These are phyloP conservation scores for Zeus faber DNA, from an alignment of 2,113 vertebrate species.

Conservation along the genomic window DNA sequence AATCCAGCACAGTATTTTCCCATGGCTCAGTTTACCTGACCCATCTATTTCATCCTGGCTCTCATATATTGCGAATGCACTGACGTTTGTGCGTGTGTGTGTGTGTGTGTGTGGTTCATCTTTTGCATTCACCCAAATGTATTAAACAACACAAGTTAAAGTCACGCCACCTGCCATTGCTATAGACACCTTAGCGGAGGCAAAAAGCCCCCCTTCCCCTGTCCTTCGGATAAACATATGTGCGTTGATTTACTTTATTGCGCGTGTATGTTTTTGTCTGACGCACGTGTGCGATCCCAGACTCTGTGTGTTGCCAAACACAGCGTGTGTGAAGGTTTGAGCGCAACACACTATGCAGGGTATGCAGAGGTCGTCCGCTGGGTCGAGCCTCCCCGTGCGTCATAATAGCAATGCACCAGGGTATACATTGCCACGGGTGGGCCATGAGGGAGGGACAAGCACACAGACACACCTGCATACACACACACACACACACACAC, in stretches of 20 bases:
- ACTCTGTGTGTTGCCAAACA: slow-evolving; percentile 46
- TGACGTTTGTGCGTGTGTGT: not conserved
- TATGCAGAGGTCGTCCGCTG: slow-evolving; percentile 22
- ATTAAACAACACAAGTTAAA: no score
- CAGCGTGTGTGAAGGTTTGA: slow-evolving; percentile 6
- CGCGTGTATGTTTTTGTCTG: slow-evolving; percentile 4
- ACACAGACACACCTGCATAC: not conserved
- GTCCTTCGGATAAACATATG: not conserved
- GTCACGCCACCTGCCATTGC: not conserved
- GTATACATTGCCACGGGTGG: slow-evolving; percentile 47
- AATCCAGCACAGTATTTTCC: slow-evolving; percentile 29
- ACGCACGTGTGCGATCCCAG: not conserved
- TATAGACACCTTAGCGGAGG: not conserved
- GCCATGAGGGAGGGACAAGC: not conserved
- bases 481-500: slow-evolving; percentile 15
- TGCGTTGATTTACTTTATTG: not conserved
- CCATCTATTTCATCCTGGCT: slow-evolving; percentile 14
- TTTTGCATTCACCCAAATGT: no score
- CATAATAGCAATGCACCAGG: slow-evolving; percentile 16
- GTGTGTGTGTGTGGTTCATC: not conserved
- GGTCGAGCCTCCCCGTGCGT: slow-evolving; percentile 34
- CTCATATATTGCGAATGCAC: not conserved
- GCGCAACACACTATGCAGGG: slow-evolving; percentile 8
- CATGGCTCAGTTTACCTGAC: slow-evolving; percentile 47
- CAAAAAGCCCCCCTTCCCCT: not conserved